Evolutionary conservation across 2,888 invertebrate species (phyloP), one percentile per base, ranked within the genome.

Genomic region (Drosophila putrida): DNA sequence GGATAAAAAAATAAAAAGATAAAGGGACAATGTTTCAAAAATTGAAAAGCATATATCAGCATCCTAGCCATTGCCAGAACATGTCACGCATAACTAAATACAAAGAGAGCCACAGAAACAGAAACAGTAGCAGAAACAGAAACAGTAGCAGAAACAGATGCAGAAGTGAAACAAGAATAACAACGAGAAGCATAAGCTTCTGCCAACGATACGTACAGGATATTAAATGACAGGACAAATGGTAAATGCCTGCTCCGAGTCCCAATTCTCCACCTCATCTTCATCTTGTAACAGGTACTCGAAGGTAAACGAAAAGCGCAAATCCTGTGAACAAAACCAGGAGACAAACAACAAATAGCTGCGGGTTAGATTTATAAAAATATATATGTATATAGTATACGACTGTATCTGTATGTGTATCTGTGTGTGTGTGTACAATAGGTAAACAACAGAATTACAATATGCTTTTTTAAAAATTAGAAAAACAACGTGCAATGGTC

Each of bases 401-500:
- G 39, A n/a, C 28, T 38, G 10, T 31, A 31, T 31, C 6, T 53
- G 39, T 53, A 28, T 39, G 11, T 31, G 38, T 58, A 36, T 46
- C 15, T 59, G 28, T 64, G 27, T 53, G 38, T 60, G 53, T 64
- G 25, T 54, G 54, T 61, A 71, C 67, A 67, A 82, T 72, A 76
- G 74, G 72, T 83, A 81, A 84, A 75, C 85, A 84, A 82, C 71
- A 78, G 80, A 86, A 83, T 84, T 86, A 86, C 84, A 86, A 78
- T 81, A 80, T 82, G 83, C 83, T 82, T 86, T 86, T 79, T 86
- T 83, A 82, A 83, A 86, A 84, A 84, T 86, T 83, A 79, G 69
- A 82, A 82, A 75, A 70, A 68, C 57, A 74, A 79, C 70, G 71
- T 68, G 55, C 59, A 65, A 62, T 58, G 60, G 72, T 44, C 67